Evolutionary conservation across 2,113 vertebrate genomes (phyloP).

Genomic region (Microtus montanus): DNA sequence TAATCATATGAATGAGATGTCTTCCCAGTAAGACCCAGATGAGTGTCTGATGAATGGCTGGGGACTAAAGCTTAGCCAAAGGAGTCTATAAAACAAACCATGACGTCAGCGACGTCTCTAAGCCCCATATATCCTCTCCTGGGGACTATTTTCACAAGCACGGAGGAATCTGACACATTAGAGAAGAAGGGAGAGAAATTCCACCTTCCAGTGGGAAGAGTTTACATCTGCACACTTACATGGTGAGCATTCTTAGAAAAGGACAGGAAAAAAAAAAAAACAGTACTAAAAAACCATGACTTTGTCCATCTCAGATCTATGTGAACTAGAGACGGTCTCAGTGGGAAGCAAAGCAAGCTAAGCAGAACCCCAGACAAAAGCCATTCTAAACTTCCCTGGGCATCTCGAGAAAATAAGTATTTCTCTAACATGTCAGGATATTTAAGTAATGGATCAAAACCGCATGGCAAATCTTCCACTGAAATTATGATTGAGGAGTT

Average conservation of each 20-base stretch:
- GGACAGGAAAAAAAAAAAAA: slow-evolving; percentile 30
- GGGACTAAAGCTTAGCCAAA: neutral
- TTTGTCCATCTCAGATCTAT: slow-evolving; percentile 37
- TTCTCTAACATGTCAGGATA: neutral
- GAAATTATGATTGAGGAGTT: slow-evolving; percentile 25
- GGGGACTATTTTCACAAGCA: neutral
- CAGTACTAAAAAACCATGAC: slow-evolving; percentile 56
- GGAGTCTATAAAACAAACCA: neutral
- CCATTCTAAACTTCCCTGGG: slow-evolving; percentile 40
- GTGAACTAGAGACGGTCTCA: slow-evolving; percentile 51
- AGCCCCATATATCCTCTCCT: neutral
- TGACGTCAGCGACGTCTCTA: neutral
- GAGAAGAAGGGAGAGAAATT: neutral
- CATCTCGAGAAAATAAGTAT: slow-evolving; percentile 40
- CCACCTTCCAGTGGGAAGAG: slow-evolving; percentile 2
- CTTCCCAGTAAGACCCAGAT: slow-evolving; percentile 13
- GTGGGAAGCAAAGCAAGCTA: slow-evolving; percentile 39
- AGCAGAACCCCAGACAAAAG: slow-evolving; percentile 48
- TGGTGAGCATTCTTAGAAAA: neutral
- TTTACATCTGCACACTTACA: neutral
- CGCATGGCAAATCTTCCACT: neutral
- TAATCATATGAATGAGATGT: neutral
- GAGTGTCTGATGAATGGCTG: neutral
- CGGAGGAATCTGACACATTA: neutral
- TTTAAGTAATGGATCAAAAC: slow-evolving; percentile 42